Evolutionary conservation across 1,140 invertebrate species (phyloP).

Genomic region (Spodoptera frugiperda): DNA sequence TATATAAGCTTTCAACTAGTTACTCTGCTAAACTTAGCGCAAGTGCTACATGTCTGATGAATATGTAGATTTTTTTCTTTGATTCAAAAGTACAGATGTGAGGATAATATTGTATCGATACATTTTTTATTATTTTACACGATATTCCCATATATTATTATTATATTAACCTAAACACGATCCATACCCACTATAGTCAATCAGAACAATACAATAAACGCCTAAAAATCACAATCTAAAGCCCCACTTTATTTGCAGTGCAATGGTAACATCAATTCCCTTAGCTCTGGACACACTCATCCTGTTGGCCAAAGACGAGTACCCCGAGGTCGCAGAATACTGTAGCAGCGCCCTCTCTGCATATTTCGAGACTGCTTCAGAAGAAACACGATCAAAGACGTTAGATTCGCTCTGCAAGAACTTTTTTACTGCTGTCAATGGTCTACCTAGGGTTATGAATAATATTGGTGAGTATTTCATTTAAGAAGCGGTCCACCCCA

Average conservation of each 20-base stretch:
- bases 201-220: neutral
- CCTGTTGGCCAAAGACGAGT: constrained; percentile 87
- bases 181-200: too few relatives aligned
- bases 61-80: too few relatives aligned
- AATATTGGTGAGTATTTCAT: constrained; percentile 83
- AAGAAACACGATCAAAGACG: constrained; percentile 70
- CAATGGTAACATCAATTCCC: constrained; percentile 86
- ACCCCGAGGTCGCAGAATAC: constrained; percentile 77
- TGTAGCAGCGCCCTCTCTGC: constrained; percentile 71
- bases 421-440: constrained; percentile 86
- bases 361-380: constrained; percentile 74
- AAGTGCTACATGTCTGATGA: too few relatives aligned
- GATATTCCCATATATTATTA: too few relatives aligned
- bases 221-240: neutral
- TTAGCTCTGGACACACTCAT: constrained; percentile 87
- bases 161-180: too few relatives aligned
- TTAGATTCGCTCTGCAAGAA: constrained; percentile 87
- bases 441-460: constrained; percentile 87
- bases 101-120: too few relatives aligned
- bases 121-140: too few relatives aligned
- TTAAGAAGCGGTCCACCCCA: neutral
- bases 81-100: too few relatives aligned
- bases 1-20: too few relatives aligned
- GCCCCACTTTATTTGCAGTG: constrained; percentile 77
- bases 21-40: too few relatives aligned